Evolutionary conservation across 1,140 invertebrate species (phyloP), one percentile per base, ranked within the genome.

Genomic region (Ephestia elutella): DNA sequence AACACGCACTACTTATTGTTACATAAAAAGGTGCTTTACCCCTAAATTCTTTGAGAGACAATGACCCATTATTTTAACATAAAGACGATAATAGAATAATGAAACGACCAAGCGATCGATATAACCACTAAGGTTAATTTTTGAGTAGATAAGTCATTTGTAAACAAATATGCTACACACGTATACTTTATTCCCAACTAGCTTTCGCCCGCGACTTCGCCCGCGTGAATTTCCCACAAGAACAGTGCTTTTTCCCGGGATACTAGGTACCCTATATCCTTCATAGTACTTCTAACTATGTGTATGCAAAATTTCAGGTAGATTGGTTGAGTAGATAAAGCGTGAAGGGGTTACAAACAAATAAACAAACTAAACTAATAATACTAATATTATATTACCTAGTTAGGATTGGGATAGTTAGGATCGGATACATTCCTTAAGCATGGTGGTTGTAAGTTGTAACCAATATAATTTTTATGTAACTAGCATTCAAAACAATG

Each of bases 401-500:
- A n/a, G n/a, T n/a, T n/a, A n/a, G n/a, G n/a, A n/a, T n/a, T n/a
- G n/a, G n/a, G n/a, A n/a, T n/a, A n/a, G n/a, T n/a, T n/a, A n/a
- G n/a, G n/a, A n/a, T n/a, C n/a, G n/a, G n/a, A 53, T 64, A 58
- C 65, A 64, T 44, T 15, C 38, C 38, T 13, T 4, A 44, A 15
- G 7, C 38, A 44, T 44, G 64, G 62, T 60, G 68, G 68, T 70
- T 61, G 56, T n/a, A n/a, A n/a, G n/a, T n/a, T n/a, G n/a, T n/a
- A n/a, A n/a, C n/a, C 19, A 63, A 60, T 59, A 48, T 55, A 55
- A 57, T 44, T 28, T 57, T 54, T 56, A 57, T 57, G 61, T 72
- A 66, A 69, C 61, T 58, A 60, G 51, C 56, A 54, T 70, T 68
- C 61, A 64, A 64, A 71, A 65, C 65, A 28, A 66, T 66, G 67